Base-by-base conservation (phyloP, 2,888 invertebrate genomes). In the Dasysyrphus tricinctus region DNA sequence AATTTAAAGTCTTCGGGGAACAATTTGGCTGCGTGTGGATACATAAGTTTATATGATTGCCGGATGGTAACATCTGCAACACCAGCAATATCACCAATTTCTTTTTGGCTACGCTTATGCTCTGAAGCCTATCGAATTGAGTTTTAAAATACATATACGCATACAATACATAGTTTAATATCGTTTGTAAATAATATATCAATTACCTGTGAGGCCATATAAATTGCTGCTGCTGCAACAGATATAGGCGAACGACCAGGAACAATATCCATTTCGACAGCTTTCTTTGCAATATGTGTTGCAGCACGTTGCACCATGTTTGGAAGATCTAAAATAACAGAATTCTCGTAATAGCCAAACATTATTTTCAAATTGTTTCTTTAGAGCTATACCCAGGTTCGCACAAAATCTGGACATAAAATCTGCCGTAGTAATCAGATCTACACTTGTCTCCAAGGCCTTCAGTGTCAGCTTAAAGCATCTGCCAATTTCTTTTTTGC, bases 361-460 rank as follows among this genome's bases (percentile, higher is more conserved):
- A 8, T 32, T 54, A 56, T 54, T 51, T 14, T 29, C 24, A 3
- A 3, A 2, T 3, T 7, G 0, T 12, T 5, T 19, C 2, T 24
- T 29, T 0, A 12, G 19, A 37, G 1, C 63, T 83, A 88, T 90
- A 92, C 96, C 96, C 89, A 99, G 94, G 92, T 99, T 99, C 0
- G 98, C 97, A 92, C 99, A 99, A 93, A 99, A 99, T 89, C 97
- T 94, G 34, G 98, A 98, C 99, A 99, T 99, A 92, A 99, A 99
- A 92, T 99, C 99, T 1, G 98, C 98, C 0, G 99, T 99, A 0
- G 99, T 99, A 80, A 99, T 99, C 78, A 98, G 95, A 91, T 99
- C 98, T 8, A 99, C 98, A 42, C 97, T 98, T 0, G 99, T 99
- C 92, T 99, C 98, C 70, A 99, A 93, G 0, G 98, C 98, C 92